Evolutionary conservation across 2,797 vertebrate species (phyloP).

Genomic region (Apodemus agrarius): DNA sequence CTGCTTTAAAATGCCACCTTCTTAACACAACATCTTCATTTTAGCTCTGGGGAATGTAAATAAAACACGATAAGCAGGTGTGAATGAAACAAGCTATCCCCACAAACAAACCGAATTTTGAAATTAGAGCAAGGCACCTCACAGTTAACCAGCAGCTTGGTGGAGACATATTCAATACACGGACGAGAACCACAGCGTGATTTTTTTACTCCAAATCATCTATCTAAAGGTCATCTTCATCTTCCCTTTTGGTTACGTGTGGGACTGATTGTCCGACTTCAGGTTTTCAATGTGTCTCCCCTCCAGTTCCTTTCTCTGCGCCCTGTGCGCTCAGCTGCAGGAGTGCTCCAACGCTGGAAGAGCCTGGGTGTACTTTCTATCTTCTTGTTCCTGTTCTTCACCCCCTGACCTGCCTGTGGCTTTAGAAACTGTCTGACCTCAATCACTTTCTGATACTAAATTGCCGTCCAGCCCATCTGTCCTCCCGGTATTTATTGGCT

Average conservation of each 20-base stretch:
- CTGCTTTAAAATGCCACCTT: constrained; percentile 63
- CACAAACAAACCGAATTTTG: background rate
- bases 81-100: constrained; percentile 7
- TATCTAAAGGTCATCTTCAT: constrained; percentile 26
- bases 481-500: background rate
- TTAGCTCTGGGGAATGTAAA: constrained; percentile 48
- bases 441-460: background rate
- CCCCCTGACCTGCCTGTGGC: background rate
- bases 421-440: background rate
- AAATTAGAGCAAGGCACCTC: background rate
- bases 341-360: background rate
- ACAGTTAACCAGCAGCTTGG: constrained; percentile 48
- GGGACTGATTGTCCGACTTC: background rate
- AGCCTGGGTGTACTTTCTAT: background rate
- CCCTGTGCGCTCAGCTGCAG: background rate
- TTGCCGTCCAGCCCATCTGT: rapidly evolving
- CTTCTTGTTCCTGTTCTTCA: background rate
- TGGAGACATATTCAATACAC: background rate
- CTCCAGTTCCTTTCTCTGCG: background rate
- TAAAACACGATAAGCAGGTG: background rate
- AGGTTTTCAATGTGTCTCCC: background rate
- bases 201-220: background rate
- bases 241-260: background rate
- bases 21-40: constrained; percentile 67
- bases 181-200: background rate